Percentiles rank a stretch among this genome's conserved stretches.
These are phyloP conservation scores for Epicauta chinensis DNA, from an alignment of 1,140 invertebrate species.

Conservation along the genomic window DNA sequence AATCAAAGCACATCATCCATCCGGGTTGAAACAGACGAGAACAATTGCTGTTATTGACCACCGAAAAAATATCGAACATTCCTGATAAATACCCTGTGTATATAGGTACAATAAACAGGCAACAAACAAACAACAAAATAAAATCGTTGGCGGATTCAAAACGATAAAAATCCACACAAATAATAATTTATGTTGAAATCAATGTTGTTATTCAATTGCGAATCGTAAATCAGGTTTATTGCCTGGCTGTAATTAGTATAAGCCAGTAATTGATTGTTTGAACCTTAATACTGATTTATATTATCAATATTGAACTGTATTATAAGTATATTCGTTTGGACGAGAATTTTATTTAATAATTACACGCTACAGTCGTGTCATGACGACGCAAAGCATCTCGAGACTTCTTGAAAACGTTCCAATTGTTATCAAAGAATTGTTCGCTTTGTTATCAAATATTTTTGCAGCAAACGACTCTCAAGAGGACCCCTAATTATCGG, in stretches of 20 bases:
- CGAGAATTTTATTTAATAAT: too few relatives aligned
- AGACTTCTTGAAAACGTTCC: not conserved
- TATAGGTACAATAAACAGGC: too few relatives aligned
- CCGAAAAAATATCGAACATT: too few relatives aligned
- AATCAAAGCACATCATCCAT: too few relatives aligned
- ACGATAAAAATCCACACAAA: constrained; percentile 26
- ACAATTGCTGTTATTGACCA: too few relatives aligned
- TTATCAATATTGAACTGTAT: constrained; percentile 19
- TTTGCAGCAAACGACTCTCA: not conserved
- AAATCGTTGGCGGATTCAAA: constrained; percentile 24
- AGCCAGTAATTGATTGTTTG: constrained; percentile 34
- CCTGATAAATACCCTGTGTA: too few relatives aligned
- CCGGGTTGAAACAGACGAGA: too few relatives aligned
- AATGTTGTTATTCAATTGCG: constrained; percentile 31
- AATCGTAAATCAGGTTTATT: constrained; percentile 33
- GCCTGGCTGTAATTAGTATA: constrained; percentile 32
- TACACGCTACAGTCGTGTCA: too few relatives aligned
- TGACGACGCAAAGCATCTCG: too few relatives aligned
- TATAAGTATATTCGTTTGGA: constrained; percentile 6
- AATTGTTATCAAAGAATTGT: not conserved
- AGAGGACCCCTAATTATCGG: too few relatives aligned
- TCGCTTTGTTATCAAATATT: too few relatives aligned
- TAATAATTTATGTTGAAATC: constrained; percentile 32
- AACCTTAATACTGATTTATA: constrained; percentile 35
- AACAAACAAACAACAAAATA: constrained; percentile 10